These are phyloP conservation scores for Neotoxoptera formosana DNA, from an alignment of 1,140 invertebrate species.

Conservation along the genomic window DNA sequence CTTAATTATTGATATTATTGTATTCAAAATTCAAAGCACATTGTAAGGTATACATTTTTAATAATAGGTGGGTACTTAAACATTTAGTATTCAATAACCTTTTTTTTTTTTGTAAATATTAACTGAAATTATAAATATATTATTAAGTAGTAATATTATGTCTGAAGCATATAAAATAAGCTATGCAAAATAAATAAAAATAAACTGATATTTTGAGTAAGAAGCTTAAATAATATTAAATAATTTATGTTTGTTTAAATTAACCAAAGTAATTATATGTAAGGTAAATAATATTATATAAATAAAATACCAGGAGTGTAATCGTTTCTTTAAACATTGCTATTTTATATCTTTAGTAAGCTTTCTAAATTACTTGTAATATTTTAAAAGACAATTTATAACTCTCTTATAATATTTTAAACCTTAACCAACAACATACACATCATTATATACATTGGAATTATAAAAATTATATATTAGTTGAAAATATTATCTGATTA, in stretches of 20 bases:
- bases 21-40: background rate
- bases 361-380: background rate
- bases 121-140: background rate
- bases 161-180: background rate
- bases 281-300: background rate
- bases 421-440: background rate
- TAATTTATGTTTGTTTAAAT: background rate
- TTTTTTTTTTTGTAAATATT: background rate
- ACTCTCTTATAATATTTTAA: background rate
- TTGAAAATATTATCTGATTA: background rate
- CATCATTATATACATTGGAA: background rate
- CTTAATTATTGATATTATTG: background rate
- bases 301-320: background rate
- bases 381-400: background rate
- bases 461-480: background rate
- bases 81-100: slow-evolving; percentile 2
- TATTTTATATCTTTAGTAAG: background rate
- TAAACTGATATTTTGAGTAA: background rate
- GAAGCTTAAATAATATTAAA: background rate
- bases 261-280: background rate
- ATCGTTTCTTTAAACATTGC: background rate
- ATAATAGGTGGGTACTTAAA: background rate
- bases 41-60: background rate
- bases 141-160: background rate
- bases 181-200: too few relatives aligned